Evolutionary conservation across 2,113 vertebrate species (phyloP).

Genomic region (Lepisosteus osseus): DNA sequence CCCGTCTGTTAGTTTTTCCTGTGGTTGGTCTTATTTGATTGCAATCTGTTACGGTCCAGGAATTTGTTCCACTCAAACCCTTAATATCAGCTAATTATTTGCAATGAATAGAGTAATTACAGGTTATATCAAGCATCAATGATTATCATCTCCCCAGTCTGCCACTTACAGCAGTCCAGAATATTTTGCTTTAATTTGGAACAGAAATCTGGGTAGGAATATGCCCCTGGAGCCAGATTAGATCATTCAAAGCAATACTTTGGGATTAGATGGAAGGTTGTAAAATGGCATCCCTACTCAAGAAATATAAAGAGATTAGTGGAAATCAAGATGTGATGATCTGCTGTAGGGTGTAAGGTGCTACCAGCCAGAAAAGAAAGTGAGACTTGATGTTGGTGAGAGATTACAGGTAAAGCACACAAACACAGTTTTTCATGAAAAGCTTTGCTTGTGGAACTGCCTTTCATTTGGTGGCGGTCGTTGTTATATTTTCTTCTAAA

Average conservation of each 20-base stretch:
- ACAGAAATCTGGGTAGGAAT: background rate
- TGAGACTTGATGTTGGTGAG: conserved; percentile 10
- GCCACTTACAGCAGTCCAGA: background rate
- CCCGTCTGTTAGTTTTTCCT: no score
- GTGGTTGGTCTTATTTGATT: no score
- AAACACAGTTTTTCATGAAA: no score
- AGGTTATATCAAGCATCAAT: background rate
- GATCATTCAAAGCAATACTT: background rate
- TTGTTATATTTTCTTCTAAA: background rate
- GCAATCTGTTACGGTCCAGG: no score
- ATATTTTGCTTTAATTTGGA: background rate
- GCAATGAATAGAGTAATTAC: background rate
- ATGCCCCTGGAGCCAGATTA: background rate
- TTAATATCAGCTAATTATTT: background rate
- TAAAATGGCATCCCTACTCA: background rate
- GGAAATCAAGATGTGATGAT: conserved; percentile 5
- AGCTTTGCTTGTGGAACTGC: background rate
- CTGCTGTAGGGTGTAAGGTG: background rate
- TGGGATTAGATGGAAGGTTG: background rate
- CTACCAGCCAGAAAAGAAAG: background rate
- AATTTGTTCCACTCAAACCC: no score
- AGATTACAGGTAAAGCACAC: conserved; percentile 9
- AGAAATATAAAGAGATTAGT: background rate
- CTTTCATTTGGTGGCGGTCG: background rate
- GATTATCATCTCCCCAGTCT: background rate